Conservation (phyloP, 2,113 vertebrate genomes). For the Cyanoderma ruficeps region DNA sequence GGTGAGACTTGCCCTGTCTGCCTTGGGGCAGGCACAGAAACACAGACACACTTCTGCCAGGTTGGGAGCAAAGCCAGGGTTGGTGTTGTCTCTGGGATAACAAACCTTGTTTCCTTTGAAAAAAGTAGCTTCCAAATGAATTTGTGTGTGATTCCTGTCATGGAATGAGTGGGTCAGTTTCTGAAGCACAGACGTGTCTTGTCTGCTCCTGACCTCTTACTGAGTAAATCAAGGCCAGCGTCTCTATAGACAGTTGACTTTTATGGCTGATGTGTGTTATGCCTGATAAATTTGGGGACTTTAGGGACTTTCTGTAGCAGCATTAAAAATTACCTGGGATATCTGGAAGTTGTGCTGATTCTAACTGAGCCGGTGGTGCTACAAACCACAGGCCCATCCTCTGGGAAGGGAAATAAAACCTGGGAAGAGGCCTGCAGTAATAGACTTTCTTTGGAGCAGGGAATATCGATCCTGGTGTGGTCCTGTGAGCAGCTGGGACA, state of each 20-base stretch:
- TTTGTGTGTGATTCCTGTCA: not conserved
- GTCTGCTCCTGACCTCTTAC: not conserved
- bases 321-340: not conserved
- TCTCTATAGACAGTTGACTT: not conserved
- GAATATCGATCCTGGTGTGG: accelerated
- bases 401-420: not conserved
- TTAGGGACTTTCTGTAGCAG: not conserved
- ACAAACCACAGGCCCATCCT: not conserved
- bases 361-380: not conserved
- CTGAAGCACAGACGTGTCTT: accelerated
- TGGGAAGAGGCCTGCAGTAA: not conserved
- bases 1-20: not conserved
- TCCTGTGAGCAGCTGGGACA: not conserved
- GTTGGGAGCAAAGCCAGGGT: not conserved
- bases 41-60: not conserved
- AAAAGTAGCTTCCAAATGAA: not conserved
- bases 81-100: not conserved
- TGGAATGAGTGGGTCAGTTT: not conserved
- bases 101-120: not conserved
- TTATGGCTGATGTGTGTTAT: not conserved
- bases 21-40: not conserved
- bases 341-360: not conserved
- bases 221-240: not conserved
- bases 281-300: not conserved
- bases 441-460: not conserved